A percentile compares a stretch with the other conserved stretches of the same genome.
These are phyloP conservation scores for Globodera ellingtonae DNA, from an alignment of 1,140 invertebrate species.

Conservation along the genomic window DNA sequence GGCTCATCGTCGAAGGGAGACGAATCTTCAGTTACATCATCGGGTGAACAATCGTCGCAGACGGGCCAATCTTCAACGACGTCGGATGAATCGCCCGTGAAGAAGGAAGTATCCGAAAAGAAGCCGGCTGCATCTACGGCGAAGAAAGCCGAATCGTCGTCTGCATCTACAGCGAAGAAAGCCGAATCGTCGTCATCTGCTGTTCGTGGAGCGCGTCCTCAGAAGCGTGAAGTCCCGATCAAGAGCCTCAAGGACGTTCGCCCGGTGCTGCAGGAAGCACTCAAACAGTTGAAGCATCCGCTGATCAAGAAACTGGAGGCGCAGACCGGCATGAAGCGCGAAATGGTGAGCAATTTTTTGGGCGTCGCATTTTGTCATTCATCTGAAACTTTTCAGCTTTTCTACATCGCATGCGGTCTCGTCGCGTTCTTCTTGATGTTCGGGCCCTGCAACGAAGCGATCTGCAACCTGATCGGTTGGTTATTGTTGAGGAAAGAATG, in stretches of 20 bases:
- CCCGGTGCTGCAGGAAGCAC: background rate
- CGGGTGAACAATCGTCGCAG: no score
- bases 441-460: background rate
- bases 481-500: background rate
- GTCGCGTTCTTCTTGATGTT: background rate
- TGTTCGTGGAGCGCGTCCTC: background rate
- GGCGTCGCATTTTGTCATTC: no score
- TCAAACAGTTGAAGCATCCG: background rate
- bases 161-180: no score
- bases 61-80: no score
- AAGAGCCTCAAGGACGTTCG: background rate
- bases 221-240: background rate
- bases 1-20: no score
- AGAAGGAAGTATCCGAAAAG: no score
- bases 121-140: background rate
- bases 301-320: background rate
- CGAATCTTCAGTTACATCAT: no score
- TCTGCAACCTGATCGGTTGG: background rate
- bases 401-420: background rate
- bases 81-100: no score
- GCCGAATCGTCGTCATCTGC: no score
- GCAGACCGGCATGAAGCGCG: background rate
- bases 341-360: background rate
- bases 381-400: background rate
- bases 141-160: no score